These are phyloP conservation scores for Menidia beryllina DNA, from an alignment of 2,113 vertebrate genomes.

Conservation along the genomic window DNA sequence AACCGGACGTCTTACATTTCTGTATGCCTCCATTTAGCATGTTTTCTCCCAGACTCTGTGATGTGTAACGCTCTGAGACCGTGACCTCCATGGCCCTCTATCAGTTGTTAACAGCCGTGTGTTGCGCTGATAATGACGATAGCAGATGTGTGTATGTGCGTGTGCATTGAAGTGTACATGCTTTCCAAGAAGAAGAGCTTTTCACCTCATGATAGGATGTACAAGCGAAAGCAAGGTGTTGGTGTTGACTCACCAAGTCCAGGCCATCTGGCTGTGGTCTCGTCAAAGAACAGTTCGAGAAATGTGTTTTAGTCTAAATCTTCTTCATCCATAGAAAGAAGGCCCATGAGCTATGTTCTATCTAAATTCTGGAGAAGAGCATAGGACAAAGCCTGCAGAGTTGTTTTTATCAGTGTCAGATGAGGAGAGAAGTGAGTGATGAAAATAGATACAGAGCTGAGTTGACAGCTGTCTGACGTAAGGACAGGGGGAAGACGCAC, in stretches of 20 bases:
- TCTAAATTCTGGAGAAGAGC: slow-evolving; percentile 19
- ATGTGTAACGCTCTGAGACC: slow-evolving; percentile 17
- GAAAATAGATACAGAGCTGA: slow-evolving; percentile 70
- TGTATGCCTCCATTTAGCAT: slow-evolving; percentile 36
- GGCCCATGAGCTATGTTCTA: slow-evolving; percentile 5
- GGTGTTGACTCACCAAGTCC: slow-evolving; percentile 1
- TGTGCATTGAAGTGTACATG: slow-evolving; percentile 33
- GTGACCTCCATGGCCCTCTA: slow-evolving; percentile 58
- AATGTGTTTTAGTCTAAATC: neutral
- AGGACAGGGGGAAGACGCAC: slow-evolving; percentile 38
- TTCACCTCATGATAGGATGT: slow-evolving; percentile 7
- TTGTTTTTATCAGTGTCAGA: slow-evolving; percentile 75
- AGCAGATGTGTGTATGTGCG: slow-evolving; percentile 25
- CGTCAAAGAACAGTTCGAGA: neutral
- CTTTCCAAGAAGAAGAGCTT: slow-evolving; percentile 49
- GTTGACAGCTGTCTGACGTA: slow-evolving; percentile 68
- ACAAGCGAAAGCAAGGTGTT: slow-evolving; percentile 18
- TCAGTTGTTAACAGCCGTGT: slow-evolving; percentile 74
- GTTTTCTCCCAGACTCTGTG: slow-evolving; percentile 25
- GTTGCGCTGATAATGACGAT: slow-evolving; percentile 74
- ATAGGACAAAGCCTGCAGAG: slow-evolving; percentile 24
- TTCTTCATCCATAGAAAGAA: neutral
- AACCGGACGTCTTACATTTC: too few relatives aligned
- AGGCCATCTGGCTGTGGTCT: neutral
- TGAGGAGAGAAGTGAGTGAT: slow-evolving; percentile 73